These are phyloP conservation scores for Aphidius ervi DNA, from an alignment of 1,140 invertebrate species.

Conservation along the genomic window DNA sequence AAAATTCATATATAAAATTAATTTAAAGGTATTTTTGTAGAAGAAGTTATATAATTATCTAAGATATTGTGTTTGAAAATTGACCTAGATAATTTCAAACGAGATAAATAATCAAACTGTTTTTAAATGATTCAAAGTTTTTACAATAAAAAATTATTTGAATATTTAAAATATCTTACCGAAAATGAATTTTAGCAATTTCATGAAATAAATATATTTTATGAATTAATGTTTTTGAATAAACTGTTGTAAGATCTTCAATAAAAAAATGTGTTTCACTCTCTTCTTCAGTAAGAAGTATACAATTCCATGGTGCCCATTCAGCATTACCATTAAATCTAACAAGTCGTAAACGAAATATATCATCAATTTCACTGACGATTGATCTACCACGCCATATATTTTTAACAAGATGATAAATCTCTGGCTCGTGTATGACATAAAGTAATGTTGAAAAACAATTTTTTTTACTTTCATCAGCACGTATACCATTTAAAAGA, in stretches of 20 bases:
- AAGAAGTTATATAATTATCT: too few species aligned
- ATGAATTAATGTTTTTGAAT: slow-evolving; percentile 33
- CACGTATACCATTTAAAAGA: slow-evolving; percentile 58
- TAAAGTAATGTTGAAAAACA: slow-evolving; percentile 58
- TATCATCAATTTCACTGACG: slow-evolving; percentile 58
- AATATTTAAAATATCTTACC: slow-evolving; percentile 21
- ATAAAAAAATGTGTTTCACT: slow-evolving; percentile 54
- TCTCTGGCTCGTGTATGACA: slow-evolving; percentile 60
- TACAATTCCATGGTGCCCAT: slow-evolving; percentile 73
- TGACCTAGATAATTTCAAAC: background rate
- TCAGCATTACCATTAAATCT: slow-evolving; percentile 58
- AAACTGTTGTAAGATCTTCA: slow-evolving; percentile 29
- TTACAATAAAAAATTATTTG: slow-evolving; percentile 9
- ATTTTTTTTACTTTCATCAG: slow-evolving; percentile 55
- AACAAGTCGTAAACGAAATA: slow-evolving; percentile 57
- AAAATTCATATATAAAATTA: too few species aligned
- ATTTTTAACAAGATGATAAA: slow-evolving; percentile 62
- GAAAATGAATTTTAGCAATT: slow-evolving; percentile 37
- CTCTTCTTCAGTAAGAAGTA: slow-evolving; percentile 63
- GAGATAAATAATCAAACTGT: background rate
- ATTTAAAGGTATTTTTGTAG: too few species aligned
- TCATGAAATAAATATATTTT: slow-evolving; percentile 34
- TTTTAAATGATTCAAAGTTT: background rate
- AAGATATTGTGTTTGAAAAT: too few species aligned
- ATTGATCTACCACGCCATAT: slow-evolving; percentile 67